These are phyloP conservation scores for Tiliqua scincoides DNA, from an alignment of 2,113 vertebrate species.

Conservation along the genomic window DNA sequence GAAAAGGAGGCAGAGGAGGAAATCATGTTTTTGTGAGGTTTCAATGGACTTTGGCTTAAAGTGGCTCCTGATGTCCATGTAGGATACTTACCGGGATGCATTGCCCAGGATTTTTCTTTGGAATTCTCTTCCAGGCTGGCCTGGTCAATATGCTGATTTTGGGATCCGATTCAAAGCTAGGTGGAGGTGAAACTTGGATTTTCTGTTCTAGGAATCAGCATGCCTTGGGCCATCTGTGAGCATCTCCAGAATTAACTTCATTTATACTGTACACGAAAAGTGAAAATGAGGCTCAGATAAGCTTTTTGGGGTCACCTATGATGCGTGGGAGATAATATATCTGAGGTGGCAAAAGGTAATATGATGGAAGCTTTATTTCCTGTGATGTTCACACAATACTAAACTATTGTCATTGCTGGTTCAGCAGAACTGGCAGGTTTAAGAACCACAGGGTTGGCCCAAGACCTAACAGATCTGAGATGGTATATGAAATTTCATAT, in stretches of 20 bases:
- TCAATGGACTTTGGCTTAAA: background rate
- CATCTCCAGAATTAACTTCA: no score
- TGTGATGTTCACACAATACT: background rate
- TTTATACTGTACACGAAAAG: background rate
- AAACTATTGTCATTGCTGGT: background rate
- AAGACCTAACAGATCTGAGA: no score
- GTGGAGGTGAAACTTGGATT: no score
- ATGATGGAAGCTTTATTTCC: background rate
- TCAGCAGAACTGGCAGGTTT: background rate
- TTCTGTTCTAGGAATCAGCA: no score
- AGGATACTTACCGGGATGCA: no score
- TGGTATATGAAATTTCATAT: no score
- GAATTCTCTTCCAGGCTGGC: background rate
- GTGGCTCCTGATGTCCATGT: background rate
- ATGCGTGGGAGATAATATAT: background rate
- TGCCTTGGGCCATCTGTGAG: no score
- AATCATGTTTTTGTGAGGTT: background rate
- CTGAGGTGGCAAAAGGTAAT: background rate
- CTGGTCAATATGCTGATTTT: background rate
- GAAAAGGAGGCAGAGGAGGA: background rate
- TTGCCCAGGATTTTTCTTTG: background rate
- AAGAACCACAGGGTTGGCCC: no score
- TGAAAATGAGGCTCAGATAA: background rate
- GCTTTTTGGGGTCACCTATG: background rate
- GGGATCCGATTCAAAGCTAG: background rate